These are phyloP conservation scores for Hirtodrosophila cameraria DNA, from an alignment of 2,888 invertebrate genomes.

Conservation along the genomic window DNA sequence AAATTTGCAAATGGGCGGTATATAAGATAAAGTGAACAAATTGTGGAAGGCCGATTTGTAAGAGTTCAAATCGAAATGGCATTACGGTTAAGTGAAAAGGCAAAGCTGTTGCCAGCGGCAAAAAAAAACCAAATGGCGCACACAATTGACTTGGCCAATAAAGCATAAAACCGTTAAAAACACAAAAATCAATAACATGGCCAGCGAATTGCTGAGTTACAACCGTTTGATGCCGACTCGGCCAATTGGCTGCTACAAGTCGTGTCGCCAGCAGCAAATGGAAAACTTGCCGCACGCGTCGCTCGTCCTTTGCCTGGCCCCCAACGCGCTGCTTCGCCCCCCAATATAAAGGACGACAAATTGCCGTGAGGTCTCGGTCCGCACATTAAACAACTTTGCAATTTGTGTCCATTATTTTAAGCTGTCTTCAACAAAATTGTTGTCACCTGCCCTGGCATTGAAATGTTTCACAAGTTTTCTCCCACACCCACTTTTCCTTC, in stretches of 20 bases:
- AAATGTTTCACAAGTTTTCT: slow-evolving; percentile 43
- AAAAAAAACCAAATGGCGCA: slow-evolving; percentile 69
- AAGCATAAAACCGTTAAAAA: slow-evolving; percentile 77
- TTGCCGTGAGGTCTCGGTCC: slow-evolving; percentile 62
- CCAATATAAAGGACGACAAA: slow-evolving; percentile 72
- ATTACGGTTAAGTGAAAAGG: slow-evolving; percentile 65
- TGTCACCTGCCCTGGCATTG: slow-evolving; percentile 60
- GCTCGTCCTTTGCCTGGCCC: neutral
- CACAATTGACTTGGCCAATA: slow-evolving; percentile 75
- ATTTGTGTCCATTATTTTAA: slow-evolving; percentile 77
- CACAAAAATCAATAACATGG: slow-evolving; percentile 74
- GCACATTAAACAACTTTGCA: slow-evolving; percentile 77
- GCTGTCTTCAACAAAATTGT: slow-evolving; percentile 58
- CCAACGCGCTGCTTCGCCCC: too few relatives aligned
- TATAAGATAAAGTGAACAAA: slow-evolving; percentile 14
- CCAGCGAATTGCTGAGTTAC: slow-evolving; percentile 25
- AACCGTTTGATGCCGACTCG: slow-evolving; percentile 41
- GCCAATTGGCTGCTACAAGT: slow-evolving; percentile 31
- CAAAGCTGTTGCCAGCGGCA: slow-evolving; percentile 41
- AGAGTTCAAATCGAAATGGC: slow-evolving; percentile 63
- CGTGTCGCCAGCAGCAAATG: slow-evolving; percentile 13
- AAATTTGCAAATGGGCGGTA: neutral
- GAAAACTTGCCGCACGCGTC: slow-evolving; percentile 10
- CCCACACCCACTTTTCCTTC: neutral
- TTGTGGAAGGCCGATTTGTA: slow-evolving; percentile 37